These are phyloP conservation scores for Gymnocephalus cernua DNA, from an alignment of 2,113 vertebrate species.

Conservation along the genomic window DNA sequence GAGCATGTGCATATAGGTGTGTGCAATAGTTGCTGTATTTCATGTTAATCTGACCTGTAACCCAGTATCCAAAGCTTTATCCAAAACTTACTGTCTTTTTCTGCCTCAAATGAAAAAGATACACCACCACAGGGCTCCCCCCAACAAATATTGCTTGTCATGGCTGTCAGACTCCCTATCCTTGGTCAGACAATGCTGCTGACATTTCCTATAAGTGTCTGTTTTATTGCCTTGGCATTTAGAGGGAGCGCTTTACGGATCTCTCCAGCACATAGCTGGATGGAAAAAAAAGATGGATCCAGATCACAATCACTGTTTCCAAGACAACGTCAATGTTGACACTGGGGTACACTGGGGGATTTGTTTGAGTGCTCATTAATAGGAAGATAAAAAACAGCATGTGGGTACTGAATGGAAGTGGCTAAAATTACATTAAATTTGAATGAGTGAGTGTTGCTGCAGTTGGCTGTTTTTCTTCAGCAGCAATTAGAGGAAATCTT, in stretches of 20 bases:
- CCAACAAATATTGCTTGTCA: constrained; percentile 50
- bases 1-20: constrained; percentile 1
- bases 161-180: constrained; percentile 48
- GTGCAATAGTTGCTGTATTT: constrained; percentile 8
- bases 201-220: constrained; percentile 71
- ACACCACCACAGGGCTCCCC: constrained; percentile 5
- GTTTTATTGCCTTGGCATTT: constrained; percentile 72
- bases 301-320: constrained; percentile 72
- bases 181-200: constrained; percentile 24
- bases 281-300: constrained; percentile 26
- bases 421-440: constrained; percentile 35
- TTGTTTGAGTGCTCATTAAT: constrained; percentile 62
- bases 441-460: constrained; percentile 18
- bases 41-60: constrained; percentile 21
- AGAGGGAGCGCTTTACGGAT: constrained; percentile 38
- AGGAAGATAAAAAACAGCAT: constrained; percentile 26
- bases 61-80: constrained; percentile 18
- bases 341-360: constrained; percentile 34
- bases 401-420: constrained; percentile 30
- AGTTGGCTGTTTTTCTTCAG: constrained; percentile 13
- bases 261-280: constrained; percentile 22
- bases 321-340: constrained; percentile 76
- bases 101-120: constrained; percentile 25
- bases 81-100: constrained; percentile 18
- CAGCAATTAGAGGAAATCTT: neutral